Base-by-base conservation (phyloP, 1,140 invertebrate genomes). In the Meteorus sp. region DNA sequence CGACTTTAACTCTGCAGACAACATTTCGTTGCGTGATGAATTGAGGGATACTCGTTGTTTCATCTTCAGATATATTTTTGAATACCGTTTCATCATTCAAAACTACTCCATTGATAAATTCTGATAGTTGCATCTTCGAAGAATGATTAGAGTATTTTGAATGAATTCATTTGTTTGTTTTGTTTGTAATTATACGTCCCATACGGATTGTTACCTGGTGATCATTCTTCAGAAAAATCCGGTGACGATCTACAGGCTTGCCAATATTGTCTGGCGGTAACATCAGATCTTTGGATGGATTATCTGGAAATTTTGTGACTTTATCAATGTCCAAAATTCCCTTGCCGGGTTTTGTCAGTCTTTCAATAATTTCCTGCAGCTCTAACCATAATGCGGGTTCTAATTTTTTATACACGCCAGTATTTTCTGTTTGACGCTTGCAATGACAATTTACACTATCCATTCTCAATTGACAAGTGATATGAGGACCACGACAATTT, bases 1-100 rank as follows among this genome's bases (percentile, higher is more conserved):
- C 93, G 53, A 95, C 92, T 80, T 95, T 95, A 77, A 95, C 95
- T 35, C 93, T 93, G 65, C 92, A 91, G 74, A 95, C 90, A 76
- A 96, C 94, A 64, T 89, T 89, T 58, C 86, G 84, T 68, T 92
- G 84, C 75, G 92, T 89, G 64, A 95, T 74, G 7, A 94, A 71
- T 43, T 92, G 84, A 3, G 41, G 41, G 19, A 91, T 85, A 75
- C 95, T 92, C 15, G 90, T 88, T 0, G 86, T 89, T 39, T 92
- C 93, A 70, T 93, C 88, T 61, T 92, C 89, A 19, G 89, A 83
- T 76, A n/a, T n/a, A n/a, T 94, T 97, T 81, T 99, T 95, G 85
- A 95, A 97, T 19, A 99, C 83, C 2, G 97, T 98, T 81, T 99
- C 97, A 80, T 99, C 93, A 86, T 95, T 99, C 51, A 99, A 83